Evolutionary conservation across 2,888 invertebrate species (phyloP), one percentile per base, ranked within the genome.

Genomic region (Leucoma salicis): DNA sequence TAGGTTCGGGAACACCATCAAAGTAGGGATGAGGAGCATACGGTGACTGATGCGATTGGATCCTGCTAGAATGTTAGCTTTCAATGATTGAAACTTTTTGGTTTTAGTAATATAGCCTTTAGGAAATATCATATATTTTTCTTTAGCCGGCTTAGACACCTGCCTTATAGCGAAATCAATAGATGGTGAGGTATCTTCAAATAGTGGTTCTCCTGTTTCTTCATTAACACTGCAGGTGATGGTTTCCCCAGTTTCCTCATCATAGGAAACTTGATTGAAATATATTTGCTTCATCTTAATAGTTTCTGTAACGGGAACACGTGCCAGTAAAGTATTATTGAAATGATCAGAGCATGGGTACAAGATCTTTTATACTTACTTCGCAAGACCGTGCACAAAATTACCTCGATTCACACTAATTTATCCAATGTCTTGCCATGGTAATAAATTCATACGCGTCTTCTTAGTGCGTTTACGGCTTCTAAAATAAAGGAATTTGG

Each of bases 21-120:
- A 61, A 1, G 93, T 91, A 0, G 93, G 93, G 54, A 93, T 80
- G 8, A 93, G 78, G 43, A 92, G 89, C 57, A 93, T 70, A 42
- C 91, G 82, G 58, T 82, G 80, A 53, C 84, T 90, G 14, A 82
- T 75, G 15, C 62, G 71, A 39, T 87, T 84, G 0, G 81, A 79
- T 2, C 86, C 87, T 10, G 77, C 74, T 3, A 84, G 62, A 21
- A 86, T 87, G 24, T 78, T 77, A 1, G 70, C 80, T 58, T 84
- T 83, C 1, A 86, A 50, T 0, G 63, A 66, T 49, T 80, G 73
- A 36, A 80, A 83, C 50, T 81, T 80, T 47, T 78, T 83, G 0
- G 74, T 75, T 41, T 74, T 78, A 42, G 72, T 70, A 33, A 78
- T 63, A 35, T 72, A 74, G 0, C 79, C 78, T 32, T 66, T 64